A percentile compares a stretch with the other conserved stretches of the same genome.
Evolutionary conservation across 1,140 invertebrate species (phyloP).

Genomic region (Zaprionus nigranus): DNA sequence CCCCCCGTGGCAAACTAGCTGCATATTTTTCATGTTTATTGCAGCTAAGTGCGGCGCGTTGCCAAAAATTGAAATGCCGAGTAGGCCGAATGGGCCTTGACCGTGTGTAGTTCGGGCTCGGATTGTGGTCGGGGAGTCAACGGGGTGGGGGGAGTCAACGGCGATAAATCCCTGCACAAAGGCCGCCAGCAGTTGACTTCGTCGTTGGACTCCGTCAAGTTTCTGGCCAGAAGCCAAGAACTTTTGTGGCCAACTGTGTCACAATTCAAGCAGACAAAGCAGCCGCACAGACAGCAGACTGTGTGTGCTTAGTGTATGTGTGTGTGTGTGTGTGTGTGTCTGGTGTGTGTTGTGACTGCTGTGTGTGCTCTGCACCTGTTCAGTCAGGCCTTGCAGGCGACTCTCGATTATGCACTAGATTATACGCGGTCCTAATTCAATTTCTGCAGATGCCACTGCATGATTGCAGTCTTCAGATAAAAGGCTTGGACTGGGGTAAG

Average conservation of each 20-base stretch:
- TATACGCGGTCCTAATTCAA: conserved; percentile 46
- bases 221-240: conserved; percentile 68
- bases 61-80: conserved; percentile 64
- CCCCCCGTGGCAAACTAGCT: conserved; percentile 42
- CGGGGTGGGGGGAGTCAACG: conserved; percentile 26
- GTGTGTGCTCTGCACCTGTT: conserved; percentile 9
- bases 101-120: conserved; percentile 31
- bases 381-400: conserved; percentile 6
- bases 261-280: conserved; percentile 45
- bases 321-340: not conserved
- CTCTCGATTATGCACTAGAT: conserved; percentile 39
- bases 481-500: too few species aligned
- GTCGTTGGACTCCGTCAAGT: conserved; percentile 73
- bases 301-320: not conserved
- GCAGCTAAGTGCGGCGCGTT: conserved; percentile 46
- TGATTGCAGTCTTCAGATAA: conserved; percentile 41
- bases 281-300: not conserved
- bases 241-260: conserved; percentile 66
- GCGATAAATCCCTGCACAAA: conserved; percentile 71
- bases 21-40: conserved; percentile 70
- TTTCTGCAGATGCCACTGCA: conserved; percentile 52
- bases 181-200: conserved; percentile 43
- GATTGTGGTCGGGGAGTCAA: not conserved
- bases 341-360: not conserved
- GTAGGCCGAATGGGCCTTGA: conserved; percentile 41